These are phyloP conservation scores for Podilymbus podiceps DNA, from an alignment of 2,113 vertebrate species.

Conservation along the genomic window DNA sequence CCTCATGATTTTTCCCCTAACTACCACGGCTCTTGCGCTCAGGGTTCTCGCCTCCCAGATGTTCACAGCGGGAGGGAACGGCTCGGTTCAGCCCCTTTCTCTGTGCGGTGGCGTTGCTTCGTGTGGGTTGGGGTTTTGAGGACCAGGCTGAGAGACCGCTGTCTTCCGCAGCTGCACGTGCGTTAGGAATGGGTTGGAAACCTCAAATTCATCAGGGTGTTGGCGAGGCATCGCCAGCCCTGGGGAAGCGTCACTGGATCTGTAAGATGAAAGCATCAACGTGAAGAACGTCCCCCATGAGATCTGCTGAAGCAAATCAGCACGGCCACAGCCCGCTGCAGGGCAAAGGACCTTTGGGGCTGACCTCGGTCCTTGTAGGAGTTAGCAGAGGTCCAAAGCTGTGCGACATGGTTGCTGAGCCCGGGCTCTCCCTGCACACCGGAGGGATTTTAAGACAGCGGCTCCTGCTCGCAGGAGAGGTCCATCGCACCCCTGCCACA, in stretches of 20 bases:
- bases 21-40: background rate
- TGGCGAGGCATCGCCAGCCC: background rate
- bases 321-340: background rate
- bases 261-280: background rate
- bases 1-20: background rate
- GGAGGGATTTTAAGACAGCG: background rate
- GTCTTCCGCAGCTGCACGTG: background rate
- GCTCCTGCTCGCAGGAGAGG: background rate
- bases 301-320: background rate
- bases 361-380: background rate
- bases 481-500: background rate
- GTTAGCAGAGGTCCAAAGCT: background rate
- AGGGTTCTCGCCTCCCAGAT: background rate
- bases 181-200: rapidly evolving
- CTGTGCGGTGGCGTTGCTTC: rapidly evolving
- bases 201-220: rapidly evolving
- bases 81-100: background rate
- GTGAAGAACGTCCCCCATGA: rapidly evolving
- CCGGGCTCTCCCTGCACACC: rapidly evolving
- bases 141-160: background rate
- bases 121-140: background rate
- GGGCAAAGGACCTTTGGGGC: background rate
- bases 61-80: background rate
- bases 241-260: background rate
- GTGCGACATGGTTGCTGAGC: background rate